Percentiles rank a stretch among this genome's conserved stretches.
These are phyloP conservation scores for Indicator maculatus DNA, from an alignment of 2,113 vertebrate species.

Conservation along the genomic window DNA sequence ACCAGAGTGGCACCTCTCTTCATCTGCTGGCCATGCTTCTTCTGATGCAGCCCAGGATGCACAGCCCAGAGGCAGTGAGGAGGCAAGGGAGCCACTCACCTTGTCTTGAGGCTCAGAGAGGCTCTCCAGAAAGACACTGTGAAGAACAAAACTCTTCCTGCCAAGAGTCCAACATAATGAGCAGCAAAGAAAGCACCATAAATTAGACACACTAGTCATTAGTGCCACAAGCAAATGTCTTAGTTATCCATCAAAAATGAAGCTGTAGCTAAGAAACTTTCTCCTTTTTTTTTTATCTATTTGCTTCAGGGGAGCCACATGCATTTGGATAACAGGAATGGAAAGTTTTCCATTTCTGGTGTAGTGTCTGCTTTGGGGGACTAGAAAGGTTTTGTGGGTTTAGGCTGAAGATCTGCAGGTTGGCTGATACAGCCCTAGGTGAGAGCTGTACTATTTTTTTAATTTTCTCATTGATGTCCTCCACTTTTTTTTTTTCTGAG, in stretches of 20 bases:
- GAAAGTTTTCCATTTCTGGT: background rate
- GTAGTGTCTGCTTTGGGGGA: background rate
- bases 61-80: background rate
- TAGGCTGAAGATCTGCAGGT: background rate
- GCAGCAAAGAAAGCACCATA: background rate
- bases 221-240: background rate
- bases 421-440: background rate
- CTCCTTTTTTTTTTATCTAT: background rate
- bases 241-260: background rate
- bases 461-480: background rate
- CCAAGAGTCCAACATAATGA: background rate
- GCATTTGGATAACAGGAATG: background rate
- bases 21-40: no score
- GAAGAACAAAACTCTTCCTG: background rate
- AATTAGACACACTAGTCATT: background rate
- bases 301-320: background rate
- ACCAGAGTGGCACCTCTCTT: no score
- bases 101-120: background rate
- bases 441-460: background rate
- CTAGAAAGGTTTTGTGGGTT: background rate
- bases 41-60: no score
- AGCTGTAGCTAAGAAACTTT: background rate
- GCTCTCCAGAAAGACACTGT: background rate
- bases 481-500: conserved; percentile 30
- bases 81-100: background rate